These are phyloP conservation scores for Neomonachus schauinslandi DNA, from an alignment of 2,113 vertebrate species.

Conservation along the genomic window DNA sequence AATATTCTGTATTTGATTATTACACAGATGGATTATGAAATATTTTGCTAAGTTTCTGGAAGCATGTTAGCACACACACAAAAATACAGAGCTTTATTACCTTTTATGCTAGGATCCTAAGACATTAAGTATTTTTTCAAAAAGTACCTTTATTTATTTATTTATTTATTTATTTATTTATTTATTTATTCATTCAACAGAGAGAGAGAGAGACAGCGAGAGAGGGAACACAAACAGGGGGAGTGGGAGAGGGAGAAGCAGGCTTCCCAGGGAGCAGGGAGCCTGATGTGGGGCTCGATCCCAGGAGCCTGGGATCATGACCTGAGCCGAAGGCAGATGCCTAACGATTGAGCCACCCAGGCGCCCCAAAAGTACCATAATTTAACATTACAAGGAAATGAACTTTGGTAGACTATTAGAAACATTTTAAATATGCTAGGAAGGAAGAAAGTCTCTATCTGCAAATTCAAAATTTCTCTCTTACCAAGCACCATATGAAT, in stretches of 20 bases:
- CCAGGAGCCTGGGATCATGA: too few relatives aligned
- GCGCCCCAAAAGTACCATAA: background rate
- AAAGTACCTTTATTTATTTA: background rate
- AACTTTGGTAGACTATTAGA: background rate
- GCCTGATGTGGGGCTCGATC: too few relatives aligned
- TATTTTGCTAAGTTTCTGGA: conserved; percentile 35
- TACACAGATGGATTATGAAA: conserved; percentile 10
- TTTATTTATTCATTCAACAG: too few relatives aligned
- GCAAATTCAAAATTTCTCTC: conserved; percentile 20
- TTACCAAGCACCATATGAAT: background rate
- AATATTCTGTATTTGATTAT: conserved; percentile 58
- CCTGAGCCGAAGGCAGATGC: too few relatives aligned
- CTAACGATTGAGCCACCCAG: too few relatives aligned
- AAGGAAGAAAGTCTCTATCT: background rate
- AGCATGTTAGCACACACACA: background rate
- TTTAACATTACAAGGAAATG: background rate
- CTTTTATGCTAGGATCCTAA: background rate
- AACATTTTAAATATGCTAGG: conserved; percentile 11
- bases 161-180: too few relatives aligned
- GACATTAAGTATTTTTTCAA: background rate
- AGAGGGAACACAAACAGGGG: too few relatives aligned
- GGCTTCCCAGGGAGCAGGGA: too few relatives aligned
- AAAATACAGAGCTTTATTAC: conserved; percentile 13
- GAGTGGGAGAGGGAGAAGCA: too few relatives aligned
- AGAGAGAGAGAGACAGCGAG: too few relatives aligned